Evolutionary conservation across 2,797 vertebrate genomes (phyloP), one percentile per base, ranked within the genome.

Genomic region (Uromys caudimaculatus): DNA sequence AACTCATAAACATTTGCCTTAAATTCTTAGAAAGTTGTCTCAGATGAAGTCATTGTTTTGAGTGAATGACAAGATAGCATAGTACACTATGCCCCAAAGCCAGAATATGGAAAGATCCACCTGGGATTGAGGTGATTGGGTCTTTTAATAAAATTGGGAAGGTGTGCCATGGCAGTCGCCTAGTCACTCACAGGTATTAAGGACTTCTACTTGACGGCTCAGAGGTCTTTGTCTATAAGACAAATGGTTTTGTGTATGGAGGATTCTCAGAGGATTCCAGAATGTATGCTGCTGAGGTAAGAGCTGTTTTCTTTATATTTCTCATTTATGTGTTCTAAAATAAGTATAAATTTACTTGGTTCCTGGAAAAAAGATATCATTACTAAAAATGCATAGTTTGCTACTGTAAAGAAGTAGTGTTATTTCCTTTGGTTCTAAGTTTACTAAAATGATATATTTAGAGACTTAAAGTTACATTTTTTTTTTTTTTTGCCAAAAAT

Each of bases 401-500:
- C 58, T 52, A 27, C 60, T 96, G 93, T 94, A 83, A 97, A 95
- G 91, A 97, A 95, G 91, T 71, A 97, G 41, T 75, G 19, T 96
- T 50, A 91, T 95, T 98, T 94, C 95, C 97, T 91, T 93, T 97
- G 91, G 96, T 97, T 97, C 94, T 91, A 91, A 98, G 89, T 97
- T 54, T 89, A 79, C 97, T 95, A 95, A 98, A 98, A 95, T 97
- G 81, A 94, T 82, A 67, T 97, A 96, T 95, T 84, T 54, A 91
- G 79, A 94, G 78, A 83, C 24, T 95, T 96, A 60, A 60, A 95
- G 56, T n/a, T 94, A 54, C 97, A 84, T 97, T 90, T 97, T 81
- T 95, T 83, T 83, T 84, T 97, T 90, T 97, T 81, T 95, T 83
- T 83, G 19, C 97, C 95, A 97, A 85, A 98, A 96, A 98, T 95